phyloP scores from a whole-genome alignment of 1,140 invertebrate genomes.

The Lerema accius region DNA sequence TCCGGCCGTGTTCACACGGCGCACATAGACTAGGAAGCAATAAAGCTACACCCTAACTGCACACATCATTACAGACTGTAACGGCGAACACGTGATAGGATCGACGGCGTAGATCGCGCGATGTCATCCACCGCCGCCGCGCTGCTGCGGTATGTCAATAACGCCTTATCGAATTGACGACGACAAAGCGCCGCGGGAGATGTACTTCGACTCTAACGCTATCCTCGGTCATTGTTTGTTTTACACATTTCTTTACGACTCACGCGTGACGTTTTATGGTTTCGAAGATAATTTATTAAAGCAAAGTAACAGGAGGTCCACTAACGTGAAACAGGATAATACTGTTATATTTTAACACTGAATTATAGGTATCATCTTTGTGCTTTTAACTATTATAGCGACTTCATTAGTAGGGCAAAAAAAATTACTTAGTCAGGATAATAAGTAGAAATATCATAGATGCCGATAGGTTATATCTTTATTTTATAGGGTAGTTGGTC shows the following conservation, averaged over 20 bases:
- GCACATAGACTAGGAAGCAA: constrained; percentile 72
- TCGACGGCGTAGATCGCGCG: constrained; percentile 57
- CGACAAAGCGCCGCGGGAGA: constrained; percentile 30
- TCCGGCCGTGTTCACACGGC: constrained; percentile 72
- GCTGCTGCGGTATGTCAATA: constrained; percentile 52
- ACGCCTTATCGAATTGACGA: constrained; percentile 68
- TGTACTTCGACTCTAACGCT: constrained; percentile 27
- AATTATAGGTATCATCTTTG: no score
- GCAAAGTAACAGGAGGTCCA: no score
- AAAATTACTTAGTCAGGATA: no score
- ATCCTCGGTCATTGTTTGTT: constrained; percentile 31
- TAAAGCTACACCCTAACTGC: constrained; percentile 80
- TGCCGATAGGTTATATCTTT: no score
- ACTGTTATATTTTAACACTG: no score
- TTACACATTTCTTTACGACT: background rate
- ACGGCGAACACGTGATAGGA: constrained; percentile 69
- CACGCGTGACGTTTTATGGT: no score
- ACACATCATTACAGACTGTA: constrained; percentile 77
- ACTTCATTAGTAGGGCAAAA: no score
- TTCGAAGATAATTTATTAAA: background rate
- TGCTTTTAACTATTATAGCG: no score
- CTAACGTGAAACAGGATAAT: no score
- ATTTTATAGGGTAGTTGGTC: no score
- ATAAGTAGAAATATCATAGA: no score
- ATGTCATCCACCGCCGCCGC: constrained; percentile 44